Percentiles rank a stretch among this genome's conserved stretches.
Conservation (phyloP, 2,888 invertebrate species). For the Tinea semifulvella region DNA sequence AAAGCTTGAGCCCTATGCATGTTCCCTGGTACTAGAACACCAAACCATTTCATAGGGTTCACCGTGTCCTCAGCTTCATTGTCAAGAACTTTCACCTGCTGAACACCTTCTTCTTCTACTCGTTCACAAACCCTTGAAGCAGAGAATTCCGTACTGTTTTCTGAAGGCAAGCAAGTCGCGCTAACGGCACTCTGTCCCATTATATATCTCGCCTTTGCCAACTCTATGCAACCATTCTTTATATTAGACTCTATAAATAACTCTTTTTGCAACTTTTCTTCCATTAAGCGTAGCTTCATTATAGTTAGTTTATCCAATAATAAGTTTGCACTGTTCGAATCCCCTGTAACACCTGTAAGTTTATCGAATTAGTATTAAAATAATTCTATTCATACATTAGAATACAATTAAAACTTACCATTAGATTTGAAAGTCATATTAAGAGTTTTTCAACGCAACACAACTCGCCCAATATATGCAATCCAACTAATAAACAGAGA, state of each 20-base stretch:
- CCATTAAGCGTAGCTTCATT: conserved; percentile 74
- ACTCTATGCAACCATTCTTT: conserved; percentile 74
- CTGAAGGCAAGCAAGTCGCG: conserved; percentile 74
- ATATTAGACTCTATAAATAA: conserved; percentile 74
- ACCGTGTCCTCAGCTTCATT: conserved; percentile 34
- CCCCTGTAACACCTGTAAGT: not conserved
- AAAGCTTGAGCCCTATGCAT: conserved; percentile 77
- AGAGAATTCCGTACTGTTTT: conserved; percentile 60
- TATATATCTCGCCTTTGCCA: conserved; percentile 81
- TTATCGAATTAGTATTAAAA: too few relatives aligned
- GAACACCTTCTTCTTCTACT: conserved; percentile 48
- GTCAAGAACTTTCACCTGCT: conserved; percentile 42
- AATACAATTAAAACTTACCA: not conserved
- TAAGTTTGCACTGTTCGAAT: conserved; percentile 41
- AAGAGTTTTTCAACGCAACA: too few relatives aligned
- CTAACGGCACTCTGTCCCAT: conserved; percentile 80
- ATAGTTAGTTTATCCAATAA: conserved; percentile 76
- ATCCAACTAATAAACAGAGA: too few relatives aligned
- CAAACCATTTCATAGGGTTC: conserved; percentile 88
- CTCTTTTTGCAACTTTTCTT: conserved; percentile 74
- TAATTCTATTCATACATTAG: too few relatives aligned
- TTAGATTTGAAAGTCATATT: not conserved
- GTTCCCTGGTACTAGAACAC: conserved; percentile 82
- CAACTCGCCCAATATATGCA: too few relatives aligned
- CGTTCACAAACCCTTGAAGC: conserved; percentile 43